Base-by-base conservation (phyloP, 1,140 invertebrate species). In the Trinorchestia longiramus region DNA sequence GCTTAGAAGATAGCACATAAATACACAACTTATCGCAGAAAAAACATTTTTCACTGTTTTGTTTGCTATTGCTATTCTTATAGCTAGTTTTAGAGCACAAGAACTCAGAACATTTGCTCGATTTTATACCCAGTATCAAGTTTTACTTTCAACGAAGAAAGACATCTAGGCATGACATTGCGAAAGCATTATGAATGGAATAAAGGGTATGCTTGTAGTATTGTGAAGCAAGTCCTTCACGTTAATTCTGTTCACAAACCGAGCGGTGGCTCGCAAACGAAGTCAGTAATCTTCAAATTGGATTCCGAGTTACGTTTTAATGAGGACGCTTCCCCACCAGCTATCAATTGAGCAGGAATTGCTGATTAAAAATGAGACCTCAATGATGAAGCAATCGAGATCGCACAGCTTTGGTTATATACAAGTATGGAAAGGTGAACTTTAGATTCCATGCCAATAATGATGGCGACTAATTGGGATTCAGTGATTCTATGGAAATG, bases 291-390 rank as follows among this genome's bases (percentile, higher is more conserved):
- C 92, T 45, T 45, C 43, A 43, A 44, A 94, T 94, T 94, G 47
- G 43, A 94, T 94, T 94, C 47, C 23, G 92, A 94, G 92, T 47
- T 43, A 43, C 92, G 43, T 42, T 45, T 43, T 94, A 94, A 94
- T 94, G 92, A 94, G 44, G 44, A 45, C 45, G 92, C 44, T 45
- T n/a, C 40, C n/a, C 41, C 41, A 3, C 4, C 28, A 11, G 23
- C 41, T 90, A 90, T 90, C 41, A 90, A 90, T 41, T 90, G 41
- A 90, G 43, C 88, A 36, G 41, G 11, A 90, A 90, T 90, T 90
- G 88, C 88, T 90, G 88, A 90, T 90, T 90, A 90, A 90, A 90
- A 90, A 90, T 90, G 88, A 42, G 62, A 90, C 88, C 88, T 90
- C 88, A 43, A 19, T 90, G 88, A 90, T 42, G 88, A 42, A 90